Conservation (phyloP, 1,140 invertebrate genomes). For the Saccostrea echinata region DNA sequence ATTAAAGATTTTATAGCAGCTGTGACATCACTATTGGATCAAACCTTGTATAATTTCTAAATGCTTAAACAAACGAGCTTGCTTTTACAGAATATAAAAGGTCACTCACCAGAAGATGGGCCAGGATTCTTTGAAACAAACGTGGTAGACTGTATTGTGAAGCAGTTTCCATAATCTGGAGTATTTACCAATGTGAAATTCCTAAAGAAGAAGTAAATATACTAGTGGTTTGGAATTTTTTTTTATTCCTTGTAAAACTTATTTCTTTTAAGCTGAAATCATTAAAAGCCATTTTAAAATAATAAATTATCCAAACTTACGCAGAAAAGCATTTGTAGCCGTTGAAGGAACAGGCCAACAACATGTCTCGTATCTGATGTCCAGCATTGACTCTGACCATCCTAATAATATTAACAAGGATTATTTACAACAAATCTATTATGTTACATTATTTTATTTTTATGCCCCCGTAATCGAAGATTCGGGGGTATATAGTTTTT, state of each 20-base stretch:
- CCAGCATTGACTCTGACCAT: conserved; percentile 36
- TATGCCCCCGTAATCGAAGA: too few species aligned
- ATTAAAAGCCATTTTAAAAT: too few species aligned
- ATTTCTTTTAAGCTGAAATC: not conserved
- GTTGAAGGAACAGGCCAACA: conserved; percentile 56
- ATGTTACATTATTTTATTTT: not conserved
- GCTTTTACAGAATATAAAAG: too few species aligned
- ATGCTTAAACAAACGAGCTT: too few species aligned
- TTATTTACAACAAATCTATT: not conserved
- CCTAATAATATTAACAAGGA: conserved; percentile 32
- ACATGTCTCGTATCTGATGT: conserved; percentile 58
- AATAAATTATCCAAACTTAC: conserved; percentile 48
- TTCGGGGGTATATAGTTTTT: too few species aligned
- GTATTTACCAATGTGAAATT: conserved; percentile 56
- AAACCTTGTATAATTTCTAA: too few species aligned
- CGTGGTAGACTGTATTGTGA: conserved; percentile 48
- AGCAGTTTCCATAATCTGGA: conserved; percentile 61
- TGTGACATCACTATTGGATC: too few species aligned
- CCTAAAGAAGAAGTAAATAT: conserved; percentile 28
- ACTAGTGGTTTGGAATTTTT: not conserved
- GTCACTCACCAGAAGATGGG: not conserved
- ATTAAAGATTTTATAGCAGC: too few species aligned
- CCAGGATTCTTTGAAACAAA: not conserved
- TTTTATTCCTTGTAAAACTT: not conserved
- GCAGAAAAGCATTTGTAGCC: conserved; percentile 51